Percentiles rank a stretch among this genome's conserved stretches.
Evolutionary conservation across 2,797 vertebrate species (phyloP).

Genomic region (Fistularia commersonii): DNA sequence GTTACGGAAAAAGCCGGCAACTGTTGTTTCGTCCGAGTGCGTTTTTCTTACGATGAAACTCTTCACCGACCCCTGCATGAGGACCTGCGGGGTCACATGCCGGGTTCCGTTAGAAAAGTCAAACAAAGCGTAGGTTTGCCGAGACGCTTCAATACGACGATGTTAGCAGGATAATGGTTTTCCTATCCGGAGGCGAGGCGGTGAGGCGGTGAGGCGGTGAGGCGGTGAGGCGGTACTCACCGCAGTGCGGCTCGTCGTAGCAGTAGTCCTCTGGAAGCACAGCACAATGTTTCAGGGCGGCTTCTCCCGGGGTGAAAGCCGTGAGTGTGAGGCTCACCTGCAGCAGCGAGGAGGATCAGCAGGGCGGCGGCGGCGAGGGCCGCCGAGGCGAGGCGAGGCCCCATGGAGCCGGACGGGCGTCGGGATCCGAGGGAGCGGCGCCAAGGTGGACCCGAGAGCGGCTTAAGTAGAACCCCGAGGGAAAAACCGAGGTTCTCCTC

Average conservation of each 20-base stretch:
- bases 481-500: slow-evolving; percentile 39
- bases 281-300: background rate
- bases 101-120: no score
- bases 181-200: no score
- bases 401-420: slow-evolving; percentile 26
- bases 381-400: no score
- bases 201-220: background rate
- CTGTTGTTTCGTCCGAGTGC: no score
- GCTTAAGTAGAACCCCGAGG: slow-evolving; percentile 46
- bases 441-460: background rate
- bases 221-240: slow-evolving; percentile 50
- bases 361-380: slow-evolving; percentile 43
- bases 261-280: slow-evolving; percentile 68
- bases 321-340: slow-evolving; percentile 50
- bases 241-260: slow-evolving; percentile 67
- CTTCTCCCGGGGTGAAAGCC: no score
- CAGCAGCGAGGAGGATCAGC: slow-evolving; percentile 12
- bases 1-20: no score
- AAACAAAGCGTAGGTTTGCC: no score
- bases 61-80: no score
- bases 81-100: no score
- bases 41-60: no score
- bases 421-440: slow-evolving; percentile 46
- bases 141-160: no score
- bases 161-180: no score